A percentile compares a stretch with the other conserved stretches of the same genome.
Conservation (phyloP, 2,113 vertebrate genomes). For the Monarcha castaneiventris region DNA sequence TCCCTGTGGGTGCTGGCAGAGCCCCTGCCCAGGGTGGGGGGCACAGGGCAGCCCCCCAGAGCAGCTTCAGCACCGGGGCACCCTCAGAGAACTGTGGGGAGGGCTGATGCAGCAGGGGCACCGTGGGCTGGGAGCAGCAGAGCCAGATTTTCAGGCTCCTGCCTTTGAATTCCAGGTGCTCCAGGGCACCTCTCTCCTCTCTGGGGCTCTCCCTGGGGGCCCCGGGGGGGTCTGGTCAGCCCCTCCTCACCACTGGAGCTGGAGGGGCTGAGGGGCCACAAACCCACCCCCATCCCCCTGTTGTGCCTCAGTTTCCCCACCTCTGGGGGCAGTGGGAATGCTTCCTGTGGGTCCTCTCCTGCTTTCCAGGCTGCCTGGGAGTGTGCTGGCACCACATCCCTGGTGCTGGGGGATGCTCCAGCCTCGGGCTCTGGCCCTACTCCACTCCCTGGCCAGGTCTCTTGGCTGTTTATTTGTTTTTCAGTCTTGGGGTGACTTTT, state of each 20-base stretch:
- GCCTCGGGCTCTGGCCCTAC: accelerated
- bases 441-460: accelerated
- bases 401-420: neutral
- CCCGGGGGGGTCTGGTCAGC: neutral
- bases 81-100: accelerated
- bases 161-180: neutral
- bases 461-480: neutral
- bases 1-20: neutral
- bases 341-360: accelerated
- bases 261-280: neutral
- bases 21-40: neutral
- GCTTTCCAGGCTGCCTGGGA: neutral
- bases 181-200: neutral
- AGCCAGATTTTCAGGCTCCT: conserved; percentile 16
- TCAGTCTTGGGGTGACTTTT: neutral
- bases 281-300: accelerated
- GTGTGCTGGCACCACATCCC: neutral
- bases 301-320: neutral
- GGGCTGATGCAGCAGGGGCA: accelerated
- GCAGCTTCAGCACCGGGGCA: neutral
- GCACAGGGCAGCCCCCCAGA: neutral
- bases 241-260: neutral
- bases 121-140: neutral
- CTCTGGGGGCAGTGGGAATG: neutral
- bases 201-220: neutral